Base-by-base conservation (phyloP, 2,888 invertebrate species). In the Blastobasis adustella region DNA sequence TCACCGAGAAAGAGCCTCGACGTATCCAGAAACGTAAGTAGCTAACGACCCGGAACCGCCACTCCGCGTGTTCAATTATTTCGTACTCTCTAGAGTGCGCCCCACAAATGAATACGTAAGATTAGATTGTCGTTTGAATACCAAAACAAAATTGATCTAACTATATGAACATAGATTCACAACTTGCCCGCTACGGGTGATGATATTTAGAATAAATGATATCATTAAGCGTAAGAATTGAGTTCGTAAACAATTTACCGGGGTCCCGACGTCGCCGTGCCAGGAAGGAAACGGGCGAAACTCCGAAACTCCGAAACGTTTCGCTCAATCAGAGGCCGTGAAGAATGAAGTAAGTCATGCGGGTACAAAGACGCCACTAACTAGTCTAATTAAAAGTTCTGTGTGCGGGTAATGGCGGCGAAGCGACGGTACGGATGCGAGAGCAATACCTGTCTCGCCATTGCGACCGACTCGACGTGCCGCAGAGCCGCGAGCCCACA, bases 371-470 rank as follows among this genome's bases (percentile, higher is more conserved):
- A 62, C 51, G 59, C 58, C 65, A 63, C 57, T 69, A 61, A 67
- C 63, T 60, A 61, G 59, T 64, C 63, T 67, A 69, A 69, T 73
- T 70, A 71, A 67, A 69, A 70, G 63, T 68, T 65, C 45, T 53
- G 50, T 61, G 54, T 7, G 4, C 42, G n/a, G 42, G 8, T 10
- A 6, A 10, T 36, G 39, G 37, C 47, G n/a, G 7, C 1, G 5
- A 37, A 1, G 9, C 5, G 36, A 7, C 46, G 4, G 4, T 10
- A 42, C 42, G 42, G 42, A 42, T 42, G 10, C 42, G 23, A 23
- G 3, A 23, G 23, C 23, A 23, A 23, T 23, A 23, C 23, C 23
- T 23, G 23, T 23, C 23, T 23, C 23, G 23, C 23, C 3, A 23
- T 23, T 23, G 23, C 42, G 23, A 3, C 23, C 23, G 23, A 23